Evolutionary conservation across 2,888 invertebrate species (phyloP).

Genomic region (Nomada lathburiana): DNA sequence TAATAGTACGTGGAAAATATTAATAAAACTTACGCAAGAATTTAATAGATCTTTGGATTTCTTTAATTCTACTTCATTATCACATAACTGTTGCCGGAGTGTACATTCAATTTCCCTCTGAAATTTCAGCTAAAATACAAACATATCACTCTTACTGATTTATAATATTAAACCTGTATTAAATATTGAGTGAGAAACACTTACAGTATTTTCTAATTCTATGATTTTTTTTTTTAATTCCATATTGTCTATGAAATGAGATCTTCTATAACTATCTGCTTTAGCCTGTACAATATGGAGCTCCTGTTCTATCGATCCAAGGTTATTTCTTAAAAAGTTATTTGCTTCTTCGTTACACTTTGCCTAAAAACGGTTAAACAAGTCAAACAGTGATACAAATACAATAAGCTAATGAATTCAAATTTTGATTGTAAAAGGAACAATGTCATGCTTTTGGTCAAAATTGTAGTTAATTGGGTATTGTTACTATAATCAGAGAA

Average conservation of each 20-base stretch:
- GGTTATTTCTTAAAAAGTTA: slow-evolving; percentile 68
- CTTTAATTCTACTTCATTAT: slow-evolving; percentile 71
- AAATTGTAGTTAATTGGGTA: background rate
- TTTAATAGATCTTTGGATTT: slow-evolving; percentile 69
- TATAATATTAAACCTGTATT: background rate
- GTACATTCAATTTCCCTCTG: slow-evolving; percentile 70
- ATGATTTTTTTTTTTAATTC: slow-evolving; percentile 73
- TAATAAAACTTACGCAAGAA: slow-evolving; percentile 67
- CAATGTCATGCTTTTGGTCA: background rate
- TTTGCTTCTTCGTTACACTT: slow-evolving; percentile 75
- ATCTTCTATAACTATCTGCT: slow-evolving; percentile 68
- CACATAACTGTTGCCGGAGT: slow-evolving; percentile 66
- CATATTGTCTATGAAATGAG: slow-evolving; percentile 67
- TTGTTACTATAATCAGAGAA: background rate
- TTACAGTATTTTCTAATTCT: slow-evolving; percentile 75
- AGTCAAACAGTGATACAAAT: background rate
- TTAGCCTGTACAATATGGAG: slow-evolving; percentile 61
- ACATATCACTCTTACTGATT: background rate
- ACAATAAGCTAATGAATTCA: background rate
- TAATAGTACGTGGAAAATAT: background rate
- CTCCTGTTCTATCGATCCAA: slow-evolving; percentile 74
- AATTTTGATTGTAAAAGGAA: background rate
- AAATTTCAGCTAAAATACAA: slow-evolving; percentile 68
- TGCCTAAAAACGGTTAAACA: slow-evolving; percentile 56
- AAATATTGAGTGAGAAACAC: slow-evolving; percentile 30